These are phyloP conservation scores for Brachionus sp. DNA, from an alignment of 1,140 invertebrate genomes.

Conservation along the genomic window DNA sequence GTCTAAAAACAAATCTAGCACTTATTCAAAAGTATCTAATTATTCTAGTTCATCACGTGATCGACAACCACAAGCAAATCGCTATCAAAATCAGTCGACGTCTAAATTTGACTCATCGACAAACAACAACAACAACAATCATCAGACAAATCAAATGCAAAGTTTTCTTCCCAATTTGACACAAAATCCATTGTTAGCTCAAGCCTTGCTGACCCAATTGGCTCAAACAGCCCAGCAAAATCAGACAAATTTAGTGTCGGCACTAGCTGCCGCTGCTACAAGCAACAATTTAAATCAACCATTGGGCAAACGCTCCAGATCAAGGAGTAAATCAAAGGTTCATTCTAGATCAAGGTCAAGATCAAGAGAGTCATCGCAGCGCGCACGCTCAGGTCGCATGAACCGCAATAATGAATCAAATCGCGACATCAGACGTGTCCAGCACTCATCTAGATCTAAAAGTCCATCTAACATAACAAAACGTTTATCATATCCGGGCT, in stretches of 20 bases:
- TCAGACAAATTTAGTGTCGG: constrained; percentile 18
- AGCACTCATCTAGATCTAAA: background rate
- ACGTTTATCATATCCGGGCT: background rate
- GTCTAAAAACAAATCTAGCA: background rate
- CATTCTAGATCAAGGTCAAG: background rate
- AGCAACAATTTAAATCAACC: background rate
- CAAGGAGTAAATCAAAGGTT: background rate
- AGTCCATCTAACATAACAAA: background rate
- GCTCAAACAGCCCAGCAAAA: constrained; percentile 6
- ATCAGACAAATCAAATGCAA: background rate
- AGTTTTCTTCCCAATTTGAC: background rate
- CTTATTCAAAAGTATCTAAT: background rate
- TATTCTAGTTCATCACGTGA: background rate
- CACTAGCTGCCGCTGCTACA: background rate
- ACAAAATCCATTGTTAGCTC: constrained; percentile 6
- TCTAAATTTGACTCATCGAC: background rate
- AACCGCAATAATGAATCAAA: background rate
- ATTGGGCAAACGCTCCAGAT: background rate
- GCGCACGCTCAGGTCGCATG: background rate
- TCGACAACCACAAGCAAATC: background rate
- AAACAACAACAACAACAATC: no score
- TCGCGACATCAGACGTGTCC: background rate
- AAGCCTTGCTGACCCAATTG: background rate
- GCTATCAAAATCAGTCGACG: background rate
- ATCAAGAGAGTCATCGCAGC: background rate